A percentile compares a stretch with the other conserved stretches of the same genome.
These are phyloP conservation scores for Stigmatopora nigra DNA, from an alignment of 2,113 vertebrate species.

Conservation along the genomic window DNA sequence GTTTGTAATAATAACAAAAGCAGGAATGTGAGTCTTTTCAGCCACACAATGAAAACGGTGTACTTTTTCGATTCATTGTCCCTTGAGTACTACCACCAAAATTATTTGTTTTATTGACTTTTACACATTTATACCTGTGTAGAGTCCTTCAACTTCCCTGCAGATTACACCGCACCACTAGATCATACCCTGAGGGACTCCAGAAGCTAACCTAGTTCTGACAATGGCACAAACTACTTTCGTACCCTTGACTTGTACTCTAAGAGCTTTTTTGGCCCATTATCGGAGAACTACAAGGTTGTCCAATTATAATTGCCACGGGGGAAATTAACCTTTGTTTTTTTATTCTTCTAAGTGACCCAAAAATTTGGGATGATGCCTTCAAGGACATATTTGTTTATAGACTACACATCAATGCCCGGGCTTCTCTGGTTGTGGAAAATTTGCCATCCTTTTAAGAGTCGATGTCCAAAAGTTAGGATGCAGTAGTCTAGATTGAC, in stretches of 20 bases:
- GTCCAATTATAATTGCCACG: too few species aligned
- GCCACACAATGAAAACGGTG: too few species aligned
- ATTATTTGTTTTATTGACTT: too few species aligned
- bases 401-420: not conserved
- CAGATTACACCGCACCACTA: not conserved
- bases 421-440: not conserved
- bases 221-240: not conserved
- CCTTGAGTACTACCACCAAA: too few species aligned
- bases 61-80: too few species aligned
- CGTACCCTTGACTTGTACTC: not conserved
- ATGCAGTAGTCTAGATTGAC: not conserved
- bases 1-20: not conserved
- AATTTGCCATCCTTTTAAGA: not conserved
- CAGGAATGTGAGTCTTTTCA: not conserved
- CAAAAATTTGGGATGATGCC: not conserved
- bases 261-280: not conserved
- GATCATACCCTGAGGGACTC: not conserved
- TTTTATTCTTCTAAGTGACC: not conserved
- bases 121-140: not conserved
- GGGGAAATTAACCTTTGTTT: not conserved
- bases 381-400: not conserved
- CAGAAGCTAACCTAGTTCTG: not conserved
- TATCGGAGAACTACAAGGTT: not conserved
- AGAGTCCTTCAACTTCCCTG: not conserved
- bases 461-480: not conserved